These are phyloP conservation scores for Pseudomyrmex sp. DNA, from an alignment of 1,140 invertebrate genomes.

Conservation along the genomic window DNA sequence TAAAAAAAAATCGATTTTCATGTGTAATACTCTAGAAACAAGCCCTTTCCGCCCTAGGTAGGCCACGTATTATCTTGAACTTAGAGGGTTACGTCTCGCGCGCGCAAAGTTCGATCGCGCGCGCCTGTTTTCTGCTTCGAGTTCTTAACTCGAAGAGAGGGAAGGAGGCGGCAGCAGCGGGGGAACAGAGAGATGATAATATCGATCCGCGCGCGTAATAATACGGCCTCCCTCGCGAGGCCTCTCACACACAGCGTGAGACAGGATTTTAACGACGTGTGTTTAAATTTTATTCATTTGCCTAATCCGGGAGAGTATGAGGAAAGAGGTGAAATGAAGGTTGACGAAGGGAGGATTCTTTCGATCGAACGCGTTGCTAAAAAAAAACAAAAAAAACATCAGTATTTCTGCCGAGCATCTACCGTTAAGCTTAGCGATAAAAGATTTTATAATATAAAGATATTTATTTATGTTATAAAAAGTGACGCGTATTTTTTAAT, in stretches of 20 bases:
- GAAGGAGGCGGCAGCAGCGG: not conserved
- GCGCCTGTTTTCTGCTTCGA: slow-evolving; percentile 58
- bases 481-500: too few species aligned
- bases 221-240: slow-evolving; percentile 50
- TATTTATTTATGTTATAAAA: not conserved
- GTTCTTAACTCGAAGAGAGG: slow-evolving; percentile 12
- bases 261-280: slow-evolving; percentile 41
- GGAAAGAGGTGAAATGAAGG: slow-evolving; percentile 19
- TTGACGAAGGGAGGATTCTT: slow-evolving; percentile 13
- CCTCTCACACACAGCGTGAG: slow-evolving; percentile 32
- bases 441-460: too few species aligned
- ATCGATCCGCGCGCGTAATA: slow-evolving; percentile 47
- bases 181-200: slow-evolving; percentile 38
- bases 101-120: slow-evolving; percentile 58
- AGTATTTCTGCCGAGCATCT: not conserved
- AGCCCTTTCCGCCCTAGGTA: slow-evolving; percentile 21
- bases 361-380: not conserved
- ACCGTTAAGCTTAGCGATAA: not conserved
- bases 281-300: slow-evolving; percentile 55
- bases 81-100: slow-evolving; percentile 60
- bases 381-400: not conserved
- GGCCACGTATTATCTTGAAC: slow-evolving; percentile 60
- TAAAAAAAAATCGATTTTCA: slow-evolving; percentile 48
- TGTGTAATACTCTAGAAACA: slow-evolving; percentile 9
- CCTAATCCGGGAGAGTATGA: slow-evolving; percentile 24